phyloP scores from a whole-genome alignment of 2,888 invertebrate species.

The Eudasyphora cyanicolor region DNA sequence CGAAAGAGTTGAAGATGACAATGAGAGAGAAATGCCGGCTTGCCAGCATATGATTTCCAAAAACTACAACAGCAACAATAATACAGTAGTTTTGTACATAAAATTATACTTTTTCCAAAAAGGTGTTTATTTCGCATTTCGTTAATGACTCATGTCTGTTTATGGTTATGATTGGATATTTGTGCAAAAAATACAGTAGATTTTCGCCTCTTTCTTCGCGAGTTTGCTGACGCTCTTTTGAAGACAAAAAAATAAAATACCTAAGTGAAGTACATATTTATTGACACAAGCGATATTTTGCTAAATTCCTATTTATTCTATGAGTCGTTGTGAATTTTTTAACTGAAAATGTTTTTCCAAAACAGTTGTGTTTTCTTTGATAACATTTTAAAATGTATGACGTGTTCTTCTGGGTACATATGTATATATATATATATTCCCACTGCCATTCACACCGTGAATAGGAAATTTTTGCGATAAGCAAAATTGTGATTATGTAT shows the following conservation, averaged over 20 bases:
- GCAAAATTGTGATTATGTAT: not conserved
- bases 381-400: constrained; percentile 11
- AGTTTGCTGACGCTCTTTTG: too few relatives aligned
- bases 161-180: constrained; percentile 59
- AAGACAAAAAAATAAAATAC: too few relatives aligned
- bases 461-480: not conserved
- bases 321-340: too few relatives aligned
- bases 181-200: too few relatives aligned
- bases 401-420: not conserved
- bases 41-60: constrained; percentile 24
- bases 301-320: too few relatives aligned
- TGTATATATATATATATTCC: too few relatives aligned
- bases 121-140: constrained; percentile 32
- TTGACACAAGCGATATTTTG: too few relatives aligned
- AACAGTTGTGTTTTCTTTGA: not conserved
- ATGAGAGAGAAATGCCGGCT: constrained; percentile 36
- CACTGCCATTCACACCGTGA: too few relatives aligned
- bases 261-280: too few relatives aligned
- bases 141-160: constrained; percentile 61
- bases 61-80: not conserved
- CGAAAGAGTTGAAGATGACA: not conserved
- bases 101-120: constrained; percentile 23
- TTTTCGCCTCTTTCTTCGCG: too few relatives aligned
- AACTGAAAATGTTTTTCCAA: not conserved
- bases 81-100: not conserved